Conservation (phyloP, 2,797 vertebrate species). For the Pseudomugil gertrudae region DNA sequence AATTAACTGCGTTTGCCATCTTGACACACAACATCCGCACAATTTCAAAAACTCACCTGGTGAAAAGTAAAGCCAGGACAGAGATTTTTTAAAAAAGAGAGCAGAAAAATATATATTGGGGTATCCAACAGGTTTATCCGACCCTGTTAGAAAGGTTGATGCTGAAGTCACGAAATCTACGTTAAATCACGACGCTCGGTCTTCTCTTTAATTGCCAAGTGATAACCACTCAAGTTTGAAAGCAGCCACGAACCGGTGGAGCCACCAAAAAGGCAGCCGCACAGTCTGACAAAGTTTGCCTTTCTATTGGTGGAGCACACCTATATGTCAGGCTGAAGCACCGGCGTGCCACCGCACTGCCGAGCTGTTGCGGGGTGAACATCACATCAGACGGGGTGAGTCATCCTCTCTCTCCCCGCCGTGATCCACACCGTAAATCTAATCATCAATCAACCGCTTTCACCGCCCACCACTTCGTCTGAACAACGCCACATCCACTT, state of each 20-base stretch:
- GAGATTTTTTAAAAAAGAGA: background rate
- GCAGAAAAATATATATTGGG: background rate
- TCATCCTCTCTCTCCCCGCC: slow-evolving; percentile 78
- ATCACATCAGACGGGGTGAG: slow-evolving; percentile 77
- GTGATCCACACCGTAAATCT: slow-evolving; percentile 72
- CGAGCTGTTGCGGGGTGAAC: slow-evolving; percentile 76
- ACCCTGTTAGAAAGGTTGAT: slow-evolving; percentile 55
- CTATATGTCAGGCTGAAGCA: slow-evolving; percentile 38
- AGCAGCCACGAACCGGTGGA: background rate
- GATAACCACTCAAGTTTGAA: slow-evolving; percentile 43
- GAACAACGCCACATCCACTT: background rate
- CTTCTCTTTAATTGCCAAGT: slow-evolving; percentile 32
- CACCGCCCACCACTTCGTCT: slow-evolving; percentile 51
- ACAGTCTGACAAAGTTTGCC: slow-evolving; percentile 55
- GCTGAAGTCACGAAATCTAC: slow-evolving; percentile 78
- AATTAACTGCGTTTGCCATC: slow-evolving; percentile 6
- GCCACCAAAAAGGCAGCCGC: background rate
- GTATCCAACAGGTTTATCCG: slow-evolving; percentile 74
- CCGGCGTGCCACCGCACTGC: slow-evolving; percentile 72
- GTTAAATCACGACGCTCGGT: slow-evolving; percentile 77
- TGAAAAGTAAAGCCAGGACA: slow-evolving; percentile 47
- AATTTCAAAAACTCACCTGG: slow-evolving; percentile 67
- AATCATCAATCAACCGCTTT: slow-evolving; percentile 66
- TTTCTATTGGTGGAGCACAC: slow-evolving; percentile 20
- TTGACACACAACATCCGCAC: slow-evolving; percentile 1